phyloP scores from a whole-genome alignment of 2,113 vertebrate genomes.

The Globicephala melas region DNA sequence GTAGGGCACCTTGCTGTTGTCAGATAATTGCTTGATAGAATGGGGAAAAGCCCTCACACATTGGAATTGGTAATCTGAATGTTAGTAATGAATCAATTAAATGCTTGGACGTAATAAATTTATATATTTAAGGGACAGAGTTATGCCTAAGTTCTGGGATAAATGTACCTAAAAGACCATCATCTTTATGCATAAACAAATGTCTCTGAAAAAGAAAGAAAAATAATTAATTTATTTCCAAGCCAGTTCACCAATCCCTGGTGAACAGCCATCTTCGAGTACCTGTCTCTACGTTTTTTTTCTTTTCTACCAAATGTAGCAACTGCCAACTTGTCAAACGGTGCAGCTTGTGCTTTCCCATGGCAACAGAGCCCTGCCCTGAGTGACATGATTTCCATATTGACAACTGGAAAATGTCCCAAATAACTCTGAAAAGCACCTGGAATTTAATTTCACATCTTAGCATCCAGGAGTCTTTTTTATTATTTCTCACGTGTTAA shows the following conservation, averaged over 20 bases:
- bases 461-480: slow-evolving; percentile 75
- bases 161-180: not conserved
- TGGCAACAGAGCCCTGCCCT: slow-evolving; percentile 80
- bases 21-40: not conserved
- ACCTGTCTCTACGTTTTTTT: slow-evolving; percentile 44
- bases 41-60: not conserved
- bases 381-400: slow-evolving; percentile 79
- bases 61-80: not conserved
- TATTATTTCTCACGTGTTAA: slow-evolving; percentile 76
- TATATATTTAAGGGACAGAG: not conserved
- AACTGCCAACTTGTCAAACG: slow-evolving; percentile 78
- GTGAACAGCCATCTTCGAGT: slow-evolving; percentile 64
- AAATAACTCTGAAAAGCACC: slow-evolving; percentile 80
- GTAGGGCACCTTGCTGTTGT: not conserved
- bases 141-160: not conserved
- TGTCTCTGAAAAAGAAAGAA: not conserved
- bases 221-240: slow-evolving; percentile 37
- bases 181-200: not conserved
- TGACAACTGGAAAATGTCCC: slow-evolving; percentile 82
- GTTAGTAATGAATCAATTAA: not conserved
- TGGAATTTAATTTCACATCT: slow-evolving; percentile 79
- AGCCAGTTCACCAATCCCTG: not conserved
- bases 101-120: not conserved
- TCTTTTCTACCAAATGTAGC: slow-evolving; percentile 65
- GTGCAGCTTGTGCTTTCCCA: slow-evolving; percentile 73